A percentile compares a stretch with the other conserved stretches of the same genome.
These are phyloP conservation scores for Agapornis roseicollis DNA, from an alignment of 2,113 vertebrate species.

Conservation along the genomic window DNA sequence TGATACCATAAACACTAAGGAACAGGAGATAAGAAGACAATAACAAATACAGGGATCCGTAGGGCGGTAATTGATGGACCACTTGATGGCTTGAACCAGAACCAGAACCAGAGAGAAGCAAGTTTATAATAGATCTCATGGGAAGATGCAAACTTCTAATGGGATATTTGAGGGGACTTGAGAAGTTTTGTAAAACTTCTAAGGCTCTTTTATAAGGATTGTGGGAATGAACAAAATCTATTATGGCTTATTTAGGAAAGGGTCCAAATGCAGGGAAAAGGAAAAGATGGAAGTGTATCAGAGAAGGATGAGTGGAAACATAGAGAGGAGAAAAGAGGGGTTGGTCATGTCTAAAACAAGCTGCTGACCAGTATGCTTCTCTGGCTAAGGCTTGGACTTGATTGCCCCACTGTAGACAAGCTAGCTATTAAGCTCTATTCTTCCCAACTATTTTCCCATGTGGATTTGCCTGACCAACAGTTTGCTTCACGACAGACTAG, in stretches of 20 bases:
- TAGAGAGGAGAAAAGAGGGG: background rate
- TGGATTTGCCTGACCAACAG: background rate
- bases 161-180: background rate
- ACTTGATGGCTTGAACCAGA: no score
- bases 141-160: background rate
- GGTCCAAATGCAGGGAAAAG: background rate
- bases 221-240: background rate
- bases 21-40: background rate
- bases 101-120: background rate
- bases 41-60: background rate
- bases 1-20: background rate
- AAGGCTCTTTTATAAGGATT: fast-evolving
- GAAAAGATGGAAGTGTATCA: background rate
- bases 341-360: fast-evolving
- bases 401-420: background rate
- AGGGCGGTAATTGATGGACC: background rate
- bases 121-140: background rate
- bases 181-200: background rate
- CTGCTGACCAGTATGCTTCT: background rate
- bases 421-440: background rate
- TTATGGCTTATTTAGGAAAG: background rate
- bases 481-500: background rate
- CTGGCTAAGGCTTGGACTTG: background rate
- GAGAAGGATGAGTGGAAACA: background rate
- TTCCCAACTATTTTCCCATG: background rate